Percentiles rank a stretch among this genome's conserved stretches.
phyloP scores from a whole-genome alignment of 2,113 vertebrate genomes.

The Pygathrix nemaeus region DNA sequence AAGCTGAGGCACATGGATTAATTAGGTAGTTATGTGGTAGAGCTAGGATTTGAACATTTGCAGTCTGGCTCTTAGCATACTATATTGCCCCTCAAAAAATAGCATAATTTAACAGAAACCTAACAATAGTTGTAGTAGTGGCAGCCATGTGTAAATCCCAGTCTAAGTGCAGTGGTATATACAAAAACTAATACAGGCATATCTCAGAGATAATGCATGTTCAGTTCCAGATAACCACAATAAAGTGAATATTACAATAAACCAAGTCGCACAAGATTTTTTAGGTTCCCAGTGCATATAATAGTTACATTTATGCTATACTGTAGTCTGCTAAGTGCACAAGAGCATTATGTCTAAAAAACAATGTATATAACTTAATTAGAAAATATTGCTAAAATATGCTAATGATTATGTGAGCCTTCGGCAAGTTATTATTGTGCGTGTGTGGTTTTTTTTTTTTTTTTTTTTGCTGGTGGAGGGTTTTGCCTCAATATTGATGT shows the following conservation, averaged over 20 bases:
- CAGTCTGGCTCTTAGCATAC: not conserved
- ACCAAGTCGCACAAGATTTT: not conserved
- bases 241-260: not conserved
- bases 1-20: not conserved
- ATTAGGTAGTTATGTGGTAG: not conserved
- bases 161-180: not conserved
- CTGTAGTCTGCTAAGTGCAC: not conserved
- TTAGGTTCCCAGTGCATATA: not conserved
- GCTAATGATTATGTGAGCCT: not conserved
- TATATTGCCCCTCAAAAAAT: not conserved
- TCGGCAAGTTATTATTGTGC: not conserved
- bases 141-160: not conserved
- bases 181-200: not conserved
- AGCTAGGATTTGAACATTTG: slow-evolving; percentile 9
- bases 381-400: not conserved
- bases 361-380: not conserved
- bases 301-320: not conserved
- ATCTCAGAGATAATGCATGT: not conserved
- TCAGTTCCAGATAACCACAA: not conserved
- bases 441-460: no score
- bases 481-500: not conserved
- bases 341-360: not conserved
- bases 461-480: not conserved
- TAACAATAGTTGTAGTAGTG: slow-evolving; percentile 3
- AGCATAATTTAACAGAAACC: slow-evolving; percentile 1